Evolutionary conservation across 2,888 invertebrate species (phyloP).

Genomic region (Lysandra bellargus): DNA sequence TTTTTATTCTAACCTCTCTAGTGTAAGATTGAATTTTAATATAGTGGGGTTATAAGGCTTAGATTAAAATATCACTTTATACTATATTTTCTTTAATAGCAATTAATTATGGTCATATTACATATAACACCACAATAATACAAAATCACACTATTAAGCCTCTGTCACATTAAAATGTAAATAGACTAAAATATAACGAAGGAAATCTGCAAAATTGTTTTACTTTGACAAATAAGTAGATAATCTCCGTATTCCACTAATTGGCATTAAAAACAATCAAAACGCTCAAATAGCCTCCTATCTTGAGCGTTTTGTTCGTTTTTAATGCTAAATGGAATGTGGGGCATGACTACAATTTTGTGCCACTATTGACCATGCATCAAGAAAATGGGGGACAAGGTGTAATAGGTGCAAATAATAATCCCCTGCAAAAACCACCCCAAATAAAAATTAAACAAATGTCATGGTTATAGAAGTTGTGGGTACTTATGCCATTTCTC

Average conservation of each 20-base stretch:
- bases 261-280: too few relatives aligned
- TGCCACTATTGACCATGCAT: background rate
- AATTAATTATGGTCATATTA: constrained; percentile 7
- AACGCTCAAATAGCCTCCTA: too few relatives aligned
- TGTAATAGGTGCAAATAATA: too few relatives aligned
- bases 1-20: constrained; percentile 29
- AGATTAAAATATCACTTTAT: background rate
- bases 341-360: background rate
- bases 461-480: too few relatives aligned
- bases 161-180: background rate
- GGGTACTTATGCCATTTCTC: too few relatives aligned
- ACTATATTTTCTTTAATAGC: background rate
- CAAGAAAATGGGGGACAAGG: too few relatives aligned
- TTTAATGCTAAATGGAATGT: too few relatives aligned
- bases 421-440: too few relatives aligned
- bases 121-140: constrained; percentile 12
- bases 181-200: background rate
- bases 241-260: background rate
- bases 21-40: background rate
- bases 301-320: too few relatives aligned
- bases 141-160: constrained; percentile 16
- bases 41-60: background rate
- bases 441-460: too few relatives aligned
- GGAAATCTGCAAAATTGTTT: background rate
- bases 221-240: background rate